These are phyloP conservation scores for Sitodiplosis mosellana DNA, from an alignment of 1,140 invertebrate species.

Conservation along the genomic window DNA sequence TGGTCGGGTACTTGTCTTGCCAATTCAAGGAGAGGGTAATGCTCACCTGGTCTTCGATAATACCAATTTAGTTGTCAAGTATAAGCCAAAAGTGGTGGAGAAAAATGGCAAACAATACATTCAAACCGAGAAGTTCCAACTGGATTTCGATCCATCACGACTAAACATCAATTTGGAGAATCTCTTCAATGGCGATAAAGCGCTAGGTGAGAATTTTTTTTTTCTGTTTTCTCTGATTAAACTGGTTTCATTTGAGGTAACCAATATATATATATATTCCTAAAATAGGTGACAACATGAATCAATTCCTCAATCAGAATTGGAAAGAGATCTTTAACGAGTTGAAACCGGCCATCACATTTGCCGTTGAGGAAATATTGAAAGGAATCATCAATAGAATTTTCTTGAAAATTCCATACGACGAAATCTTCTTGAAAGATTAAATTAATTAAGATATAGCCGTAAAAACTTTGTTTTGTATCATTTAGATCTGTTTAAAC, in stretches of 20 bases:
- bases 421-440: not conserved
- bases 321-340: not conserved
- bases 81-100: not conserved
- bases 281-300: not conserved
- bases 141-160: not conserved
- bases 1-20: not conserved
- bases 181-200: constrained; percentile 2
- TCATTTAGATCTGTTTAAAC: too few relatives aligned
- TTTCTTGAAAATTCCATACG: not conserved
- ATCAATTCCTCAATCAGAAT: not conserved
- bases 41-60: not conserved
- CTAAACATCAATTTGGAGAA: not conserved
- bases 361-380: not conserved
- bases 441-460: too few relatives aligned
- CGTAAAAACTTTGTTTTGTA: too few relatives aligned
- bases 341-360: not conserved
- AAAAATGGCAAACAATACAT: constrained; percentile 1
- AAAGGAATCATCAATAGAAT: not conserved
- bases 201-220: not conserved
- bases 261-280: too few relatives aligned
- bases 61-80: not conserved
- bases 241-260: too few relatives aligned
- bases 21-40: not conserved
- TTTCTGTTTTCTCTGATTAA: too few relatives aligned
- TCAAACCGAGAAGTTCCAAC: not conserved